Conservation (phyloP, 2,797 vertebrate genomes). For the Gymnothorax reevesii region DNA sequence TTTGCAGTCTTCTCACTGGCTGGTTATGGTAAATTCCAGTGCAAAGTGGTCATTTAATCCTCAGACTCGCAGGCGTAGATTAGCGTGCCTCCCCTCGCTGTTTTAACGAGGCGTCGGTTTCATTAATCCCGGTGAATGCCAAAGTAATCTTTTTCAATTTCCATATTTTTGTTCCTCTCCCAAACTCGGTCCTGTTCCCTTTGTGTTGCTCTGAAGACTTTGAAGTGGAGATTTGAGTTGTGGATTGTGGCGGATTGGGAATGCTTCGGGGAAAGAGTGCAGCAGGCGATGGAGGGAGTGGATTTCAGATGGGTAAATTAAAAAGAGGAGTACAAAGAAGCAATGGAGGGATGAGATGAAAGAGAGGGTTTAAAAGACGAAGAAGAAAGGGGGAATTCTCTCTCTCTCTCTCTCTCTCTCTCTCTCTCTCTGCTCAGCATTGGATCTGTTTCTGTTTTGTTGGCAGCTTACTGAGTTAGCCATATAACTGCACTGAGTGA, state of each 20-base stretch:
- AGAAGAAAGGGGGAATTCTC: neutral
- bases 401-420: neutral
- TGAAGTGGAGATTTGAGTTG: conserved; percentile 15
- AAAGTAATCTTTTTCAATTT: conserved; percentile 9
- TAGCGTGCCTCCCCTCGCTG: neutral
- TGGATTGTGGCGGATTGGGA: neutral
- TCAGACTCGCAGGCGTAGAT: neutral
- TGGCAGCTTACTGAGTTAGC: too few relatives aligned
- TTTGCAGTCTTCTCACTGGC: neutral
- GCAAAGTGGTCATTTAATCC: neutral
- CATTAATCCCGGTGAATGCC: neutral
- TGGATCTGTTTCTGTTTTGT: neutral
- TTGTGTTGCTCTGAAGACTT: neutral
- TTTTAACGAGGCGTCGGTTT: neutral
- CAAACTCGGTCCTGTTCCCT: neutral
- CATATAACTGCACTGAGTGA: too few relatives aligned
- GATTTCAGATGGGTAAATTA: conserved; percentile 3
- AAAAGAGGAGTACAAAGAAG: neutral
- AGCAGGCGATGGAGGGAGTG: neutral
- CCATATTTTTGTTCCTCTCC: neutral
- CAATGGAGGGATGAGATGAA: neutral
- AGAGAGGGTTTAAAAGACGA: neutral
- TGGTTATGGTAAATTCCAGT: neutral
- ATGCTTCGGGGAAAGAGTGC: neutral
- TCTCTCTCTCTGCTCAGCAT: neutral